Evolutionary conservation across 2,113 vertebrate species (phyloP), one percentile per base, ranked within the genome.

Genomic region (Indicator indicator): DNA sequence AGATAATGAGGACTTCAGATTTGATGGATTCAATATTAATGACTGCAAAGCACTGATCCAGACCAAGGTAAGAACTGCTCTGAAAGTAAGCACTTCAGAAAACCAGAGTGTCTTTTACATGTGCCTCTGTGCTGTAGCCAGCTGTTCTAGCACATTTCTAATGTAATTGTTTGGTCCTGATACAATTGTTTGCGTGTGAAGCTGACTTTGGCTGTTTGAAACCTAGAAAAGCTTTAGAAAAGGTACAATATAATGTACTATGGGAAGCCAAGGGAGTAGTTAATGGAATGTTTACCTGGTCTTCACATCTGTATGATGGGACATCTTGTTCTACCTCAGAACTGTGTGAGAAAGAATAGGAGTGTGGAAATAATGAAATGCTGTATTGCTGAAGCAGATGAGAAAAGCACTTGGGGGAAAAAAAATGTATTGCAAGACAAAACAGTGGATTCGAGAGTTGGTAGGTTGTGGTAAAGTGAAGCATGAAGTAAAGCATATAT

Each of bases 31-130:
- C 74, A 70, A 3, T 63, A 72, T 95, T 23, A 95, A 68, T 32
- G 91, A 60, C 46, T 98, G 97, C 85, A 94, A 94, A 92, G 54
- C 94, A 52, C 65, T 97, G 86, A 97, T 98, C 78, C 98, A 97
- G 96, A 98, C 97, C 69, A 97, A 96, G 97, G 98, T 98, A 95
- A 96, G 95, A 30, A 11, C 11, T 59, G 30, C 38, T 55, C 33
- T 62, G 42, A 19, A 82, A 52, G 16, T 20, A 62, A 60, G 24
- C 8, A 16, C 30, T 40, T 19, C 21, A 15, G 56, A 52, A 33
- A 82, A 48, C 23, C n/a, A 16, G 19, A 17, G 30, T 19, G 19
- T 71, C 6, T 78, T 86, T 67, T 12, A 16, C 4, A 0, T 9
- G 9, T 10, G 79, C 30, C 55, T 65, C 30, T 32, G 36, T 68